phyloP scores from a whole-genome alignment of 2,113 vertebrate genomes.

The Parus major region DNA sequence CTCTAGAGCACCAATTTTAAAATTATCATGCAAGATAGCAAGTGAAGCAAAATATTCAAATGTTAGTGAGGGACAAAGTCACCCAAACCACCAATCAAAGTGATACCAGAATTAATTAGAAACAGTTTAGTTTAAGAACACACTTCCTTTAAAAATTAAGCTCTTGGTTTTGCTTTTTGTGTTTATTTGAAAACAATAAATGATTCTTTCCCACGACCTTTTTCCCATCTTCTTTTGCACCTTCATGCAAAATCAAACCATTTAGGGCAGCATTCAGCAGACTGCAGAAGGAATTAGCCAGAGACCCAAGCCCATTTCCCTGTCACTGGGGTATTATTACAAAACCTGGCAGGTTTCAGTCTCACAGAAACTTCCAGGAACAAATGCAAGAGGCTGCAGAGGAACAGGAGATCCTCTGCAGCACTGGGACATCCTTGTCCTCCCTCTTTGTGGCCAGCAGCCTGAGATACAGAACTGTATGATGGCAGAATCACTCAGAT shows the following conservation, averaged over 20 bases:
- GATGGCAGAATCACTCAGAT: not conserved
- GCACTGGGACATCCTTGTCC: not conserved
- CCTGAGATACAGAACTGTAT: rapidly evolving
- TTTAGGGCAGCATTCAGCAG: not conserved
- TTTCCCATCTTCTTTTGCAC: not conserved
- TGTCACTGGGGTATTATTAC: not conserved
- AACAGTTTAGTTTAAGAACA: not conserved
- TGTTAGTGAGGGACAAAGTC: not conserved
- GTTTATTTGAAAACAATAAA: not conserved
- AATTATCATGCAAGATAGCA: not conserved
- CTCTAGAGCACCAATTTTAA: not conserved
- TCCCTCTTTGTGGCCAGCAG: not conserved
- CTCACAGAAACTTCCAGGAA: not conserved
- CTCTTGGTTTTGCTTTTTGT: not conserved
- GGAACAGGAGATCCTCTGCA: not conserved
- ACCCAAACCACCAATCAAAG: not conserved
- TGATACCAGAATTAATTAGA: not conserved
- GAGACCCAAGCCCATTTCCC: not conserved
- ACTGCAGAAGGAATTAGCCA: not conserved
- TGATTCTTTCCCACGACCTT: not conserved
- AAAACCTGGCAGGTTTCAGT: not conserved
- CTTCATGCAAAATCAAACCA: not conserved
- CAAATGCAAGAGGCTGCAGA: not conserved
- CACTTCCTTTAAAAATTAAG: not conserved
- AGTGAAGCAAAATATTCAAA: not conserved